A percentile compares a stretch with the other conserved stretches of the same genome.
Conservation (phyloP, 2,113 vertebrate species). For the Colaptes auratus region DNA sequence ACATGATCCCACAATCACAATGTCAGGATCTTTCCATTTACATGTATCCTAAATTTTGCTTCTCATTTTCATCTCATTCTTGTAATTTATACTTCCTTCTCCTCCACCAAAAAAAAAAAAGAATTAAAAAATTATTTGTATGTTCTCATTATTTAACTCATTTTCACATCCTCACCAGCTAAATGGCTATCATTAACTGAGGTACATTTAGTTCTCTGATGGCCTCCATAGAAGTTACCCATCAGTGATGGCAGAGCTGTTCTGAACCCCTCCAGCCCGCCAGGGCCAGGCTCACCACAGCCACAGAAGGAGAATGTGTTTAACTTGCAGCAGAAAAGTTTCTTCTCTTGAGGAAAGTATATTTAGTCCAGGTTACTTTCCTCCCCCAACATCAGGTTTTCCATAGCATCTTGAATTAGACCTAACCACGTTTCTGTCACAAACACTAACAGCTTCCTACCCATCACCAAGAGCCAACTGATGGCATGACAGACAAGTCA, state of each 20-base stretch:
- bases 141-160: neutral
- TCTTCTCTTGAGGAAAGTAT: neutral
- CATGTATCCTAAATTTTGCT: neutral
- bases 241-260: fast-evolving
- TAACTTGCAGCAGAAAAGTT: neutral
- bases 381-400: neutral
- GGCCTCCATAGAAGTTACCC: fast-evolving
- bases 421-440: neutral
- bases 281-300: fast-evolving
- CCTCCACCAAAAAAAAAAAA: neutral
- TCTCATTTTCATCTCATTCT: conserved; percentile 43
- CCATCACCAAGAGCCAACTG: neutral
- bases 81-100: neutral
- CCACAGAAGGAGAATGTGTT: neutral
- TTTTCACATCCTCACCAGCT: neutral
- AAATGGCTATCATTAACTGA: neutral
- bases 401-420: neutral
- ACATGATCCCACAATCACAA: neutral
- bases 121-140: neutral
- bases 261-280: neutral
- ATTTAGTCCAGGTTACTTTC: neutral
- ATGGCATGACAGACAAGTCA: neutral
- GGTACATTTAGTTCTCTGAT: neutral
- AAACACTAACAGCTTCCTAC: neutral
- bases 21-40: conserved; percentile 1